Evolutionary conservation across 64 coral and sea anemone genomes (phyloP).

Genomic region (Pachyseris speciosa): DNA sequence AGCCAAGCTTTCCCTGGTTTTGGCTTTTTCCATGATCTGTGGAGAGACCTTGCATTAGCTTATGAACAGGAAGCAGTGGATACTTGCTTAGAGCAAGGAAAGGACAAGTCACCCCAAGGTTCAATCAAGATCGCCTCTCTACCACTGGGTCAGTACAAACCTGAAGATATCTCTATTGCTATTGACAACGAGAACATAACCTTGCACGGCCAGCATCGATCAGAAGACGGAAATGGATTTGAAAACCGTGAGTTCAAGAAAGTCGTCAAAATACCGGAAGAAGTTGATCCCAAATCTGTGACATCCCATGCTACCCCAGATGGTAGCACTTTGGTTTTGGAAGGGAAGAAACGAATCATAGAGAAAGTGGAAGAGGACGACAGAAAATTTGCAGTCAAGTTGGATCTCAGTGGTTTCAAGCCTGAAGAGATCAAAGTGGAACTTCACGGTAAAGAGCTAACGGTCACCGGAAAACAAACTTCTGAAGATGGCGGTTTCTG

Average conservation of each 20-base stretch:
- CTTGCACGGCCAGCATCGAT: slow-evolving; percentile 60
- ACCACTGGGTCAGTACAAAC: slow-evolving; percentile 21
- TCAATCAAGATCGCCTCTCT: slow-evolving; percentile 13
- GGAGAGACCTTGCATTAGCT: background rate
- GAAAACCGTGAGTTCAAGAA: slow-evolving; percentile 71
- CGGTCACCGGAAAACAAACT: slow-evolving; percentile 63
- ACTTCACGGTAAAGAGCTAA: slow-evolving; percentile 70
- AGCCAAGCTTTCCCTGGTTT: background rate
- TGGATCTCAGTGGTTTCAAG: slow-evolving; percentile 80
- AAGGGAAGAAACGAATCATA: background rate
- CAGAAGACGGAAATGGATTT: slow-evolving; percentile 67
- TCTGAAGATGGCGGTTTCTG: slow-evolving; percentile 50
- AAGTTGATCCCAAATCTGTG: slow-evolving; percentile 67
- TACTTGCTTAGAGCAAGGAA: background rate
- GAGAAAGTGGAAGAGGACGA: slow-evolving; percentile 54
- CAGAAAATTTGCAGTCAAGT: slow-evolving; percentile 71
- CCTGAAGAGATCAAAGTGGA: slow-evolving; percentile 86
- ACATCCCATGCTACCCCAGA: slow-evolving; percentile 39
- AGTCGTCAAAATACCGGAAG: slow-evolving; percentile 71
- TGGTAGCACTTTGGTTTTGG: slow-evolving; percentile 74
- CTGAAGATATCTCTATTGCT: slow-evolving; percentile 36
- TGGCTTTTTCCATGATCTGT: background rate
- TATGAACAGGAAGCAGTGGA: background rate
- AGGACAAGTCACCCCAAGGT: background rate
- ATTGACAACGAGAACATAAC: slow-evolving; percentile 47